Percentiles rank a stretch among this genome's conserved stretches.
Conservation (phyloP, 2,888 invertebrate genomes). For the Yponomeuta malinellus region DNA sequence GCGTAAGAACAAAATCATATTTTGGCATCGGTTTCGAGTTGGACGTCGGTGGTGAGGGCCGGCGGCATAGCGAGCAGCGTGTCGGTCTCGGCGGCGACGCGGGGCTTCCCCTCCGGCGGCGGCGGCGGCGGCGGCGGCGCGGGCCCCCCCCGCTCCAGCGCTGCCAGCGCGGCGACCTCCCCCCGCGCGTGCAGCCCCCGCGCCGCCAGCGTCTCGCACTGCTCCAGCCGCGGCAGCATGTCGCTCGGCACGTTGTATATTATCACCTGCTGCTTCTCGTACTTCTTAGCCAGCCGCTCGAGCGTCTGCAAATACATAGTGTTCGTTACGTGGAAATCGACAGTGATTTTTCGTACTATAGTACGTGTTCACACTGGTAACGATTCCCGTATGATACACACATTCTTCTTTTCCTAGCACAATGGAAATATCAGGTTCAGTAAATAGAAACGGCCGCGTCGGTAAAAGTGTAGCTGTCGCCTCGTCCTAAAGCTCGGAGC, state of each 20-base stretch:
- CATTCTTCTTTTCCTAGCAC: no score
- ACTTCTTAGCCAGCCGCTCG: constrained; percentile 71
- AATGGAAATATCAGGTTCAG: no score
- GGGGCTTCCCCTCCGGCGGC: constrained; percentile 9
- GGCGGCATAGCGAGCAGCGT: not conserved
- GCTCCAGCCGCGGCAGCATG: constrained; percentile 31
- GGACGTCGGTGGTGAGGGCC: not conserved
- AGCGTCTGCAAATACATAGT: constrained; percentile 64
- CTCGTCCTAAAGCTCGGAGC: no score
- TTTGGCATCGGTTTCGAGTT: no score
- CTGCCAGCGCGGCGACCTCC: constrained; percentile 20
- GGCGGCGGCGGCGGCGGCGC: not conserved
- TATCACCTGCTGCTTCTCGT: constrained; percentile 69
- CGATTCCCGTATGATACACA: no score
- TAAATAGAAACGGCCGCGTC: no score
- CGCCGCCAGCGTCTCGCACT: constrained; percentile 31
- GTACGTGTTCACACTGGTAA: no score
- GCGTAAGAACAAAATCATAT: no score
- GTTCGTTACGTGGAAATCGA: no score
- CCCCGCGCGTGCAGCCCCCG: constrained; percentile 14
- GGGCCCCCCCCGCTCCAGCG: constrained; percentile 20
- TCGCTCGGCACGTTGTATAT: constrained; percentile 53
- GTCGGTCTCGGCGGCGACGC: constrained; percentile 25
- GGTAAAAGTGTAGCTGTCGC: no score
- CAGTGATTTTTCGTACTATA: no score